Conservation (phyloP, 1,140 invertebrate genomes). For the Xylocopa sonorina region DNA sequence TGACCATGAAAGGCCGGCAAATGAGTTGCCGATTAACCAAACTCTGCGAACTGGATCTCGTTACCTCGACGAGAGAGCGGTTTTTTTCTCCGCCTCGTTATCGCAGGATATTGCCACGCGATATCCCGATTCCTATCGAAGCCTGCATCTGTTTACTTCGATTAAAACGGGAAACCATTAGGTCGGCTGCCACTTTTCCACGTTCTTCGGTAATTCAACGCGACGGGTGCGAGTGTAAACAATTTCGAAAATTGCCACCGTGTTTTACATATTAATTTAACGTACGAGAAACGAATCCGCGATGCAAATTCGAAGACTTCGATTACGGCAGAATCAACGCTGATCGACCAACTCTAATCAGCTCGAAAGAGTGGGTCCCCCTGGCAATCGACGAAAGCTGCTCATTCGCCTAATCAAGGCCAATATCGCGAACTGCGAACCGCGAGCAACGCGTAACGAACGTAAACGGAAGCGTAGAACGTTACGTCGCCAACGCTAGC, state of each 20-base stretch:
- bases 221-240: too few species aligned
- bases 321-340: background rate
- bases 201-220: too few species aligned
- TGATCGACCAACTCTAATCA: background rate
- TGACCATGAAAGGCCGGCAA: background rate
- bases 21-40: conserved; percentile 10
- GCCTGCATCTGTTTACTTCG: background rate
- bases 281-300: background rate
- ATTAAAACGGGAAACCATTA: background rate
- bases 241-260: background rate
- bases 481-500: background rate
- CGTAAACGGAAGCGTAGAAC: conserved; percentile 9
- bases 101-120: background rate
- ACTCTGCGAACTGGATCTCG: background rate
- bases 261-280: background rate
- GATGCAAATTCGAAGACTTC: background rate
- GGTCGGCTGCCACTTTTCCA: too few species aligned
- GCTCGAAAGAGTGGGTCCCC: background rate
- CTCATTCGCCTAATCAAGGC: conserved; percentile 37
- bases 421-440: conserved; percentile 1
- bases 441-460: conserved; percentile 8
- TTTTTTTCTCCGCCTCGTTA: background rate
- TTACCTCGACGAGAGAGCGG: background rate
- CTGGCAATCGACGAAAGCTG: background rate
- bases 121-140: background rate